Evolutionary conservation across 2,113 vertebrate species (phyloP).

Genomic region (Periophthalmus modestus): DNA sequence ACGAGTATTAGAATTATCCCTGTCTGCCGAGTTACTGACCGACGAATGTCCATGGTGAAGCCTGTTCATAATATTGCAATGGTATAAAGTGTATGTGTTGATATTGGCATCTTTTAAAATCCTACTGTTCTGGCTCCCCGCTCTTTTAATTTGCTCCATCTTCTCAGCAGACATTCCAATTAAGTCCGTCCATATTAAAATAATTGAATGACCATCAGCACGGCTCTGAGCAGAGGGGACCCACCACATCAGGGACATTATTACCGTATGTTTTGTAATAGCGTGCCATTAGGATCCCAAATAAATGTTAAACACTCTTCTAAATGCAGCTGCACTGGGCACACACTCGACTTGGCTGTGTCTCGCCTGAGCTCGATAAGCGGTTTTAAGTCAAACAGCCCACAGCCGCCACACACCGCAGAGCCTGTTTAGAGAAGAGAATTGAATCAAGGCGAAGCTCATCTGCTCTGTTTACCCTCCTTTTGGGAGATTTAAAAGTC

Average conservation of each 20-base stretch:
- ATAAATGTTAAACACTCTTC: not conserved
- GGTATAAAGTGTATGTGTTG: not conserved
- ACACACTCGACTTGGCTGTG: constrained; percentile 4
- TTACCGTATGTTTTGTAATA: constrained; percentile 7
- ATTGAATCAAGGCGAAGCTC: constrained; percentile 26
- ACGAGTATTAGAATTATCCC: too few species aligned
- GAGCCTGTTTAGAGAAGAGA: constrained; percentile 37
- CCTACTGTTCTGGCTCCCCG: not conserved
- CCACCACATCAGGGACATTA: constrained; percentile 5
- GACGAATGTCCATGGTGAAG: too few species aligned
- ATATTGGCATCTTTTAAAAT: not conserved
- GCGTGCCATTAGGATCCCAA: not conserved
- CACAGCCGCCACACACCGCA: constrained; percentile 16
- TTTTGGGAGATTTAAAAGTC: constrained; percentile 10
- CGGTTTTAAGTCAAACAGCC: constrained; percentile 37
- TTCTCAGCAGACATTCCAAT: not conserved
- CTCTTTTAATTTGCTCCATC: not conserved
- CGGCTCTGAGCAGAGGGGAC: not conserved
- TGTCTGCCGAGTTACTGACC: too few species aligned
- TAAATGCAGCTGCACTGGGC: constrained; percentile 8
- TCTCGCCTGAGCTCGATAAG: constrained; percentile 22
- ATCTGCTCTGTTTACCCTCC: constrained; percentile 19
- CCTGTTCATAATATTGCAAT: too few species aligned
- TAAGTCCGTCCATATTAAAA: constrained; percentile 8
- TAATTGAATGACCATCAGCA: not conserved